phyloP scores from a whole-genome alignment of 2,888 invertebrate species.

The Iphiclides podalirius region DNA sequence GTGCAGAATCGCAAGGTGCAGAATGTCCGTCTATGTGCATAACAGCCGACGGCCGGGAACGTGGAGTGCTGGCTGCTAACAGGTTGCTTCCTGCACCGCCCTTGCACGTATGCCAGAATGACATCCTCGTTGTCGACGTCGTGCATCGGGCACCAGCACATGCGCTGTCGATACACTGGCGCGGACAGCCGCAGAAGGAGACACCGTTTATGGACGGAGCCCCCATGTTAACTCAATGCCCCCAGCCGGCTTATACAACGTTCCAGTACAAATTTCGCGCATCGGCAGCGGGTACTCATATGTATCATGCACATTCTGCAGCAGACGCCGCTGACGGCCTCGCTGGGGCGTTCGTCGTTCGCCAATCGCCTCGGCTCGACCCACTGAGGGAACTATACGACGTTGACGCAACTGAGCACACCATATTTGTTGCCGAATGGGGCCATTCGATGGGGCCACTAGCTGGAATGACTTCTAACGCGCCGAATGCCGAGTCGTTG shows the following conservation, averaged over 20 bases:
- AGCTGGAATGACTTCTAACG: conserved; percentile 61
- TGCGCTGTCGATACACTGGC: conserved; percentile 88
- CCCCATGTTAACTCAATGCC: conserved; percentile 89
- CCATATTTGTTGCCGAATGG: conserved; percentile 86
- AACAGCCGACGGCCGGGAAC: conserved; percentile 82
- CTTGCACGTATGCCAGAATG: conserved; percentile 86
- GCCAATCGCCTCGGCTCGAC: conserved; percentile 82
- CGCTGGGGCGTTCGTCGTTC: conserved; percentile 85
- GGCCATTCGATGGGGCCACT: conserved; percentile 77
- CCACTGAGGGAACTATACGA: conserved; percentile 84
- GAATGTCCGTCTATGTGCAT: conserved; percentile 84
- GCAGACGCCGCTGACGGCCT: conserved; percentile 84
- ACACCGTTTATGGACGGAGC: conserved; percentile 89
- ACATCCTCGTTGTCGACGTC: conserved; percentile 87
- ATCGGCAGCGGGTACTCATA: conserved; percentile 84
- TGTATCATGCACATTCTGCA: conserved; percentile 87
- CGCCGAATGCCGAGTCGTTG: conserved; percentile 72
- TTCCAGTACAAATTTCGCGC: conserved; percentile 90
- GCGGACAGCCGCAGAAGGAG: conserved; percentile 85
- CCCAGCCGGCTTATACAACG: conserved; percentile 85
- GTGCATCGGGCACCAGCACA: conserved; percentile 86
- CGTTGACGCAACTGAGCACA: conserved; percentile 84
- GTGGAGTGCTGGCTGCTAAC: conserved; percentile 84
- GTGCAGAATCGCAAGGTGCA: conserved; percentile 78
- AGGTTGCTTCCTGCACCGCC: conserved; percentile 82